Conservation (phyloP, 2,797 vertebrate species). For the Protosalanx chinensis region DNA sequence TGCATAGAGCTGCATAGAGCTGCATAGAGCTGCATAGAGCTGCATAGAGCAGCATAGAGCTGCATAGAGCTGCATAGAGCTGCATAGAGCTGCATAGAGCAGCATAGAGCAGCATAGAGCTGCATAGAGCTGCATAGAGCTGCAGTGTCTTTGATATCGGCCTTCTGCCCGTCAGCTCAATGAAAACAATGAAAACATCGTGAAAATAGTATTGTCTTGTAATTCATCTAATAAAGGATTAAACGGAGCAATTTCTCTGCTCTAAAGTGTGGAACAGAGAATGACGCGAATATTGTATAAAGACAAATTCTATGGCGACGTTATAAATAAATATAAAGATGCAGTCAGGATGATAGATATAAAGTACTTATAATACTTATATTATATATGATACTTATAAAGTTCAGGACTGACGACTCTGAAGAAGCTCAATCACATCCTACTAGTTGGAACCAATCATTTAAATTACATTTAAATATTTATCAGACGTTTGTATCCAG, state of each 20-base stretch:
- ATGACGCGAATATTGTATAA: constrained; percentile 9
- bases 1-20: constrained; percentile 8
- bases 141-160: constrained; percentile 23
- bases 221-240: no score
- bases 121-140: neutral
- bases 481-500: no score
- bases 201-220: no score
- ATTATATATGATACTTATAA: constrained; percentile 26
- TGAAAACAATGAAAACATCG: neutral
- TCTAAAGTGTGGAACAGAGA: neutral
- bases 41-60: neutral
- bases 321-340: neutral
- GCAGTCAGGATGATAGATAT: constrained; percentile 49
- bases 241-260: no score
- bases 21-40: neutral
- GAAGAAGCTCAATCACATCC: neutral
- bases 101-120: neutral
- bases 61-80: neutral
- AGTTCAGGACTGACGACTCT: neutral
- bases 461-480: no score
- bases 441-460: neutral
- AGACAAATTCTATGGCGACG: constrained; percentile 10
- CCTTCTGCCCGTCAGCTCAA: neutral
- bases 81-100: neutral
- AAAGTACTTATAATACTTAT: constrained; percentile 9